Conservation (phyloP, 2,113 vertebrate genomes). For the Saimiri boliviensis region DNA sequence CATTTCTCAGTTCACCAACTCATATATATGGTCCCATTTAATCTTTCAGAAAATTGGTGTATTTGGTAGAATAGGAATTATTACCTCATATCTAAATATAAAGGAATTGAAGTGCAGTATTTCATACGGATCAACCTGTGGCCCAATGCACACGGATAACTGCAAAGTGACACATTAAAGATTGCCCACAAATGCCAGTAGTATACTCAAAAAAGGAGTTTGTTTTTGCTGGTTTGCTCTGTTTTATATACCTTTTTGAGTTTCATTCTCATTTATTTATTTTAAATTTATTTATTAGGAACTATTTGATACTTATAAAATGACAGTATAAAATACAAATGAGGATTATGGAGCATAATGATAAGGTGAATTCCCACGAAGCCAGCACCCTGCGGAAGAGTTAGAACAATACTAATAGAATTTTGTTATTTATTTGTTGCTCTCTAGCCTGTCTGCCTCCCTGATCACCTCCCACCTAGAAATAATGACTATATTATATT, state of each 20-base stretch:
- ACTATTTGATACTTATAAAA: background rate
- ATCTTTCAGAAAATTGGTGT: background rate
- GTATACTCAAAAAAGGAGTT: background rate
- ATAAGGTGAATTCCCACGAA: background rate
- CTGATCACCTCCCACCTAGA: background rate
- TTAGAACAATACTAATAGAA: background rate
- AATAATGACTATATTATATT: background rate
- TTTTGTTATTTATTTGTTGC: background rate
- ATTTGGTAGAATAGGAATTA: background rate
- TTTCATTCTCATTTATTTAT: background rate
- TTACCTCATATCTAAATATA: background rate
- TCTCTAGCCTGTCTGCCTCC: background rate
- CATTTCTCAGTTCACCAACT: background rate
- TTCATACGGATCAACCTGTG: background rate
- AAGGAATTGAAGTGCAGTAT: background rate
- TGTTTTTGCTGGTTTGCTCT: background rate
- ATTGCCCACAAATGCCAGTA: background rate
- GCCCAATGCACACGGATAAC: background rate
- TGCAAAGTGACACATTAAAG: background rate
- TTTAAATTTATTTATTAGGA: background rate
- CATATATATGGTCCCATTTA: background rate
- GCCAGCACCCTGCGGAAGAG: background rate
- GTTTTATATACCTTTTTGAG: background rate
- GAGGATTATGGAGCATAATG: background rate
- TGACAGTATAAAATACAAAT: background rate